These are phyloP conservation scores for Tetragnatha montana DNA, from an alignment of 2,888 invertebrate genomes.

Conservation along the genomic window DNA sequence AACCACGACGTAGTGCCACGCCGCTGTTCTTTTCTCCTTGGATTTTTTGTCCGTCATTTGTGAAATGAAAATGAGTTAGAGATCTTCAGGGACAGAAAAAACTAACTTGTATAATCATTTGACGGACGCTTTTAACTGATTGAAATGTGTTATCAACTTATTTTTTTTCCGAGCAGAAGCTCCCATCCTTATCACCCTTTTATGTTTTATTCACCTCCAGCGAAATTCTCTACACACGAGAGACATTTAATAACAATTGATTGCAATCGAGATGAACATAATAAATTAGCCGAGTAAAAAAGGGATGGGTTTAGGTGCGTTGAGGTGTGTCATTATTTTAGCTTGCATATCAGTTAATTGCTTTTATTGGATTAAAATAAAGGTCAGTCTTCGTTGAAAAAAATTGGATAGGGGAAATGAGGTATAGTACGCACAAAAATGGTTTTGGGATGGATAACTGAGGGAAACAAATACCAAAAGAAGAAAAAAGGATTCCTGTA, in stretches of 20 bases:
- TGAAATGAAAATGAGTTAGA: conserved; percentile 21
- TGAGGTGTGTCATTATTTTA: background rate
- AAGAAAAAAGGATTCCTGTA: too few species aligned
- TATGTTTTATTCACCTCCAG: background rate
- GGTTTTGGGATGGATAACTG: too few species aligned
- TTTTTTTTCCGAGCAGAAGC: background rate
- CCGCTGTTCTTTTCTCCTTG: conserved; percentile 10
- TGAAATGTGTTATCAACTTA: conserved; percentile 11
- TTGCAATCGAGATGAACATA: background rate
- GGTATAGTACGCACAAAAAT: too few species aligned
- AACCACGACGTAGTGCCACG: background rate
- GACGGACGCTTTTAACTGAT: conserved; percentile 33
- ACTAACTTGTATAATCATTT: background rate
- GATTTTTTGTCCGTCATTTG: background rate
- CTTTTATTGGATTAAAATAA: too few species aligned
- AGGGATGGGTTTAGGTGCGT: background rate
- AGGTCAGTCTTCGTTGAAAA: too few species aligned
- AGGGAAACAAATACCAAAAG: too few species aligned
- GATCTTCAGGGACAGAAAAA: conserved; percentile 22
- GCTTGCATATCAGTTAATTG: too few species aligned
- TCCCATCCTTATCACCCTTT: conserved; percentile 3
- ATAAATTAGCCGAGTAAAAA: background rate
- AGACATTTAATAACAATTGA: background rate
- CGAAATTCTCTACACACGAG: background rate
- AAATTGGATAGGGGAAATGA: too few species aligned